Evolutionary conservation across 2,888 invertebrate species (phyloP).

Genomic region (Kuschelorhynchus macadamiae): DNA sequence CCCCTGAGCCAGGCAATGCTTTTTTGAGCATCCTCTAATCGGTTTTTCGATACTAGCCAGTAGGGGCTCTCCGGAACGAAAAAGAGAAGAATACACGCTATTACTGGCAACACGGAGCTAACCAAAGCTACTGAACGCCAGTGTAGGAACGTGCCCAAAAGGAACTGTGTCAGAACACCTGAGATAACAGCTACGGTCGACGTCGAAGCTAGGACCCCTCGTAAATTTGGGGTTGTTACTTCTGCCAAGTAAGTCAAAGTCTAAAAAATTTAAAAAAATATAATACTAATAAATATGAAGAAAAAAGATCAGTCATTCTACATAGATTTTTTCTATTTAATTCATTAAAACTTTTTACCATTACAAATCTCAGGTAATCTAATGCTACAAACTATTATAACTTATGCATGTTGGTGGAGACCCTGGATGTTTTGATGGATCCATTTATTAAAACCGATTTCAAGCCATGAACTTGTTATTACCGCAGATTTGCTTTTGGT

Average conservation of each 20-base stretch:
- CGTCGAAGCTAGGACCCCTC: conserved; percentile 81
- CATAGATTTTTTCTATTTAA: too few species aligned
- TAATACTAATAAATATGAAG: neutral
- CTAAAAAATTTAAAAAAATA: conserved; percentile 65
- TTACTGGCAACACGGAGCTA: conserved; percentile 75
- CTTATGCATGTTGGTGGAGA: too few species aligned
- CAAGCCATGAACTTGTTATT: too few species aligned
- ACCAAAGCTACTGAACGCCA: conserved; percentile 81
- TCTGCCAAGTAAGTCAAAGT: conserved; percentile 87
- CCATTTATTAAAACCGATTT: too few species aligned
- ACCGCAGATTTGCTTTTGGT: too few species aligned
- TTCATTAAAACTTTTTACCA: too few species aligned
- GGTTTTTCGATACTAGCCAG: conserved; percentile 80
- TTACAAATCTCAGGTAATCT: too few species aligned
- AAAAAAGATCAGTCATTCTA: too few species aligned
- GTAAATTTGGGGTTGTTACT: conserved; percentile 83
- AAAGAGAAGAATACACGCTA: conserved; percentile 76
- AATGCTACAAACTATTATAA: too few species aligned
- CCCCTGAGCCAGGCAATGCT: conserved; percentile 83
- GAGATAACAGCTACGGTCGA: conserved; percentile 82
- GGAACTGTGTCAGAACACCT: conserved; percentile 83
- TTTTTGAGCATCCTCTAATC: conserved; percentile 76
- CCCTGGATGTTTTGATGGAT: too few species aligned
- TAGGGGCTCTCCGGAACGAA: conserved; percentile 86
- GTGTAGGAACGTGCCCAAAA: conserved; percentile 79